Evolutionary conservation across 2,888 invertebrate genomes (phyloP).

Genomic region (Lepidocyrtinus sp.): DNA sequence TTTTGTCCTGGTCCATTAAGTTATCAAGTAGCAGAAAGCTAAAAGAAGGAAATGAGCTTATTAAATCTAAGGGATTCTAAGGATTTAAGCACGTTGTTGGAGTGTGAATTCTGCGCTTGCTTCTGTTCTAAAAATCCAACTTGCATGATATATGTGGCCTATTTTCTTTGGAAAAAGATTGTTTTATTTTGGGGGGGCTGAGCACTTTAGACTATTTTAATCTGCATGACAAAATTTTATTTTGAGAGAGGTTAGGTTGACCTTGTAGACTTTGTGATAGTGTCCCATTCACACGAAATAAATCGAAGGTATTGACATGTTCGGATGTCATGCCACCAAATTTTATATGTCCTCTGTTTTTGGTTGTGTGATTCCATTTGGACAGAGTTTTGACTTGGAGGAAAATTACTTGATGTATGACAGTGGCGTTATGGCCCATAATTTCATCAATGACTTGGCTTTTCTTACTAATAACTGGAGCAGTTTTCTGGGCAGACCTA

Average conservation of each 20-base stretch:
- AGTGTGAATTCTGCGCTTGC: constrained; percentile 27
- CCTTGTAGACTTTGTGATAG: no score
- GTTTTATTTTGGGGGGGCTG: constrained; percentile 12
- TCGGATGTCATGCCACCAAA: not conserved
- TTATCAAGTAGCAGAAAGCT: not conserved
- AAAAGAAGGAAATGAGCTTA: not conserved
- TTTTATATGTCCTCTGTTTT: not conserved
- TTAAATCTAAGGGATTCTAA: constrained; percentile 31
- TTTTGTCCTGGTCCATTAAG: not conserved
- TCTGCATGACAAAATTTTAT: no score
- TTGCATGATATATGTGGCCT: constrained; percentile 7
- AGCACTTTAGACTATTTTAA: no score
- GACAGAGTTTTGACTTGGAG: constrained; percentile 72
- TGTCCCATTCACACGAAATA: no score
- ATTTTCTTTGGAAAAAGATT: not conserved
- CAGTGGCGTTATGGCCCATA: constrained; percentile 72
- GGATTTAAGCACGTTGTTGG: constrained; percentile 34
- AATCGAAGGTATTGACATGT: no score
- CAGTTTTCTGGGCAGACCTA: constrained; percentile 72
- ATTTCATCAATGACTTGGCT: constrained; percentile 72
- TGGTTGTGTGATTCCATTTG: constrained; percentile 45
- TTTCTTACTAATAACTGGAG: constrained; percentile 73
- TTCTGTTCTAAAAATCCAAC: constrained; percentile 13
- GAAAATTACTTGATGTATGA: constrained; percentile 73
- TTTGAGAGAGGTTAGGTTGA: not conserved